Evolutionary conservation across 2,113 vertebrate genomes (phyloP).

Genomic region (Corythaixoides concolor): DNA sequence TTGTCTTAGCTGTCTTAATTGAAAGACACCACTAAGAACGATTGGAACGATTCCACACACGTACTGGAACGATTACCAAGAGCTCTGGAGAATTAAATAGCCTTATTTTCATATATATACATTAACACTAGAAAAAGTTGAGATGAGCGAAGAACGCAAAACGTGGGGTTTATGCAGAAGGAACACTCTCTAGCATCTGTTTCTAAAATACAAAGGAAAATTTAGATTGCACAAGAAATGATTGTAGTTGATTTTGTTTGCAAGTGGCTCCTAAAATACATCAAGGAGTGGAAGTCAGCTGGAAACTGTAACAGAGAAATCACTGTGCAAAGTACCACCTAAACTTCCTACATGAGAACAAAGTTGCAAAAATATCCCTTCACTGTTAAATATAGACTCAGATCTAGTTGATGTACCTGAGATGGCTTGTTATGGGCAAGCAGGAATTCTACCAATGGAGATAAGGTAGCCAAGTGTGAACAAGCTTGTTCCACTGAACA

Average conservation of each 20-base stretch:
- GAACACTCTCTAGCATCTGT: not conserved
- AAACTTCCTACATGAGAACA: not conserved
- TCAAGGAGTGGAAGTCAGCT: not conserved
- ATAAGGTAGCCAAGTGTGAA: not conserved
- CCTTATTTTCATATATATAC: not conserved
- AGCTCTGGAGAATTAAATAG: not conserved
- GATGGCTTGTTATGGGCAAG: not conserved
- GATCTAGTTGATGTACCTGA: not conserved
- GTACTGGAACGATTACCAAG: not conserved
- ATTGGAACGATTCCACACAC: no score
- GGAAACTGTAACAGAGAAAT: not conserved
- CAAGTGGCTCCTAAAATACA: not conserved
- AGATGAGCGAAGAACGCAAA: not conserved
- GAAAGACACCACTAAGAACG: not conserved
- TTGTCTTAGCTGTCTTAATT: not conserved
- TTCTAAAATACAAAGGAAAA: not conserved
- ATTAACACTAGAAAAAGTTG: not conserved
- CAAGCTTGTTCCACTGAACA: not conserved
- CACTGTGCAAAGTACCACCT: not conserved
- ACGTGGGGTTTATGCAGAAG: not conserved
- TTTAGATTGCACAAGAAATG: not conserved
- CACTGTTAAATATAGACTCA: not conserved
- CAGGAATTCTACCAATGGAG: not conserved
- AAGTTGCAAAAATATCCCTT: not conserved
- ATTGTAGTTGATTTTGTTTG: not conserved